Percentiles rank a stretch among this genome's conserved stretches.
These are phyloP conservation scores for Phylloscopus trochiloides DNA, from an alignment of 2,113 vertebrate genomes.

Conservation along the genomic window DNA sequence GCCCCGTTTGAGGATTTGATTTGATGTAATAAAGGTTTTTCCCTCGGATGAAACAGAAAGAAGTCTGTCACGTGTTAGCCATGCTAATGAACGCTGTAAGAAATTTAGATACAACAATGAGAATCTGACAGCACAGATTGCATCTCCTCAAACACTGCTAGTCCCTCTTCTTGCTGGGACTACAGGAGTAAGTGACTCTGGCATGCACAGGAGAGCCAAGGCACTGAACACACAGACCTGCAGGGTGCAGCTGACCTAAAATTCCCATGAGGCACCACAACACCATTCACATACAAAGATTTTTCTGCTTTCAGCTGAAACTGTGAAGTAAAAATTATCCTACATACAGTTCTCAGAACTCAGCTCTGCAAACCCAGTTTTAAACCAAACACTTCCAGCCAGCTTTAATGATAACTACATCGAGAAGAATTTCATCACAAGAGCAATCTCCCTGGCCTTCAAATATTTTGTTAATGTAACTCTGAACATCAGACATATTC, in stretches of 20 bases:
- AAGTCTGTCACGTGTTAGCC: not conserved
- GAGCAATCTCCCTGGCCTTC: slow-evolving; percentile 8
- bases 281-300: not conserved
- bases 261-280: not conserved
- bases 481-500: slow-evolving; percentile 40
- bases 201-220: not conserved
- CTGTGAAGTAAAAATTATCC: not conserved
- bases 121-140: not conserved
- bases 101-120: not conserved
- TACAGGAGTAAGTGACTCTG: not conserved
- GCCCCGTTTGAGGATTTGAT: not conserved
- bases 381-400: not conserved
- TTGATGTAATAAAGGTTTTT: not conserved
- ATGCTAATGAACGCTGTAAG: not conserved
- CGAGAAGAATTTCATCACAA: slow-evolving; percentile 23
- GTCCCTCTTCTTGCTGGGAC: not conserved
- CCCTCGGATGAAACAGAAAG: not conserved
- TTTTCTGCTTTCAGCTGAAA: not conserved
- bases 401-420: slow-evolving; percentile 28
- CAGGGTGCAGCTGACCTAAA: not conserved
- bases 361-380: not conserved
- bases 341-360: not conserved
- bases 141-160: fast-evolving
- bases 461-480: slow-evolving; percentile 35
- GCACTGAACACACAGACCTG: not conserved